Conservation (phyloP, 2,888 invertebrate species). For the Adelognathus sp. region DNA sequence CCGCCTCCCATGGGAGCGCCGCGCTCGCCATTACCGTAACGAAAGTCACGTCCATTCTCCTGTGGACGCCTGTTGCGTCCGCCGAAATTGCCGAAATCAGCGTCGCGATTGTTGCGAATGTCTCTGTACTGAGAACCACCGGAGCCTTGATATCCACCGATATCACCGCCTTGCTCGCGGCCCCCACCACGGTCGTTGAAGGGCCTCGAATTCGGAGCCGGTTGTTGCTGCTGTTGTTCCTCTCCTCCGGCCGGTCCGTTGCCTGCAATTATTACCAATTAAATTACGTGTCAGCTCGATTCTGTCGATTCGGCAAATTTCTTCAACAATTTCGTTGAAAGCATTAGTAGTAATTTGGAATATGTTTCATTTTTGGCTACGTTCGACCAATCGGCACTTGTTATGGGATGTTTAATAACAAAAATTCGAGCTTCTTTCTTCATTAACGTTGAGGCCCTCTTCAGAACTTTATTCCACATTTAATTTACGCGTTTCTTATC, state of each 20-base stretch:
- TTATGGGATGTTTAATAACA: no score
- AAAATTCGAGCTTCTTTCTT: not conserved
- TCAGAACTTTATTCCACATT: no score
- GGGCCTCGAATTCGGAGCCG: constrained; percentile 72
- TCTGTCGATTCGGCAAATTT: no score
- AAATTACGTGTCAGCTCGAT: not conserved
- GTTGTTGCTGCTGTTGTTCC: constrained; percentile 68
- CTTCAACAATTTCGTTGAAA: no score
- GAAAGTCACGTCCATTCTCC: constrained; percentile 81
- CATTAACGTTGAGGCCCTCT: no score
- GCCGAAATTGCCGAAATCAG: constrained; percentile 80
- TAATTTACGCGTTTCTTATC: no score
- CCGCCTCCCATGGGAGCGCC: constrained; percentile 58
- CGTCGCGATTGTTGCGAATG: constrained; percentile 73
- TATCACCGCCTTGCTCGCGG: constrained; percentile 64
- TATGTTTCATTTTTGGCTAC: no score
- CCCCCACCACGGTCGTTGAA: constrained; percentile 70
- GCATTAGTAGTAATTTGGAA: no score
- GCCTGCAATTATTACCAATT: constrained; percentile 64
- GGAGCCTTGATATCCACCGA: constrained; percentile 72
- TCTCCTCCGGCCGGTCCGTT: constrained; percentile 72
- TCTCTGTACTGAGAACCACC: constrained; percentile 76
- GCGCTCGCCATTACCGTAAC: constrained; percentile 76
- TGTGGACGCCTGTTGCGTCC: constrained; percentile 81
- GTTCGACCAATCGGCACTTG: no score